Evolutionary conservation across 2,888 invertebrate genomes (phyloP).

Genomic region (Synanthedon vespiformis): DNA sequence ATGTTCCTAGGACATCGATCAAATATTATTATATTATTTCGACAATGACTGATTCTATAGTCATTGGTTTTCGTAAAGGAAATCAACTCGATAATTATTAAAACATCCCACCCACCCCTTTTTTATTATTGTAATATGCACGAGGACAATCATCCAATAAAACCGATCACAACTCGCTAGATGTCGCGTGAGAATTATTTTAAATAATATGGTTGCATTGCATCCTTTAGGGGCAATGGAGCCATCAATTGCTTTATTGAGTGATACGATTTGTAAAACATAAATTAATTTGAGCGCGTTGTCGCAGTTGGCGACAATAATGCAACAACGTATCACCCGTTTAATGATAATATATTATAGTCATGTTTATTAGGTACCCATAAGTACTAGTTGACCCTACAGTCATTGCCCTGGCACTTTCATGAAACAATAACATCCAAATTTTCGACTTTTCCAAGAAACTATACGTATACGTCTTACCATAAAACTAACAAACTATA

Average conservation of each 20-base stretch:
- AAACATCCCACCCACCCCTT: not conserved
- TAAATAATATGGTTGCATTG: conserved; percentile 21
- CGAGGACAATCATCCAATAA: conserved; percentile 44
- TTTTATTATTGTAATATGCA: not conserved
- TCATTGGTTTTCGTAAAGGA: too few species aligned
- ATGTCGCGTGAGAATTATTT: conserved; percentile 37
- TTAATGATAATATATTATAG: too few species aligned
- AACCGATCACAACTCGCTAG: conserved; percentile 31
- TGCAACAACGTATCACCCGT: not conserved
- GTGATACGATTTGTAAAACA: conserved; percentile 9
- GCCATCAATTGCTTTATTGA: conserved; percentile 28
- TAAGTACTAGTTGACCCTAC: too few species aligned
- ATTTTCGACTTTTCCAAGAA: too few species aligned
- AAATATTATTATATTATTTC: too few species aligned
- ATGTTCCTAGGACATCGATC: too few species aligned
- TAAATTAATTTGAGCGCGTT: conserved; percentile 6
- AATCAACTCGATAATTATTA: not conserved
- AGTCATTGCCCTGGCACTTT: too few species aligned
- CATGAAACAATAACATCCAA: too few species aligned
- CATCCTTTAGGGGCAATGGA: conserved; percentile 40
- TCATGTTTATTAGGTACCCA: too few species aligned
- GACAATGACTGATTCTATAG: too few species aligned
- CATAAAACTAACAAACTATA: too few species aligned
- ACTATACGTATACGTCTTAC: too few species aligned
- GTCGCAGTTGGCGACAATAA: not conserved